Evolutionary conservation across 2,113 vertebrate species (phyloP).

Genomic region (Calonectris borealis): DNA sequence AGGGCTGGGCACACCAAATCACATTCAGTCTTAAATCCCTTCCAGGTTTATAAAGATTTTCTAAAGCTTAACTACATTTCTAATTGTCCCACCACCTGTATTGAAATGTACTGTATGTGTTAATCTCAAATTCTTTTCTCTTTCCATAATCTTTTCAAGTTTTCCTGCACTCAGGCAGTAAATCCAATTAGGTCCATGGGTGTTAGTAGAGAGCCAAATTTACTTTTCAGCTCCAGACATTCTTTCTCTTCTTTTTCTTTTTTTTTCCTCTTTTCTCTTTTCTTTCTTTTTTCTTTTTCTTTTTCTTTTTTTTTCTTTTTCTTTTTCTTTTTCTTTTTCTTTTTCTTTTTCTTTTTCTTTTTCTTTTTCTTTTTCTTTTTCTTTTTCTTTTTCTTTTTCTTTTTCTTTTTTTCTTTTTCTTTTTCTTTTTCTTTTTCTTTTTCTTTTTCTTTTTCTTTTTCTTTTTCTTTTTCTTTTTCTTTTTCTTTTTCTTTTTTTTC

Average conservation of each 20-base stretch:
- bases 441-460: no score
- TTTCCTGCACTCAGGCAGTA: conserved; percentile 61
- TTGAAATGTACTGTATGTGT: conserved; percentile 43
- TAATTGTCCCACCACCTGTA: conserved; percentile 49
- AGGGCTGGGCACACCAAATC: not conserved
- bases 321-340: accelerated
- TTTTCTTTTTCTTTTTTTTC: accelerated
- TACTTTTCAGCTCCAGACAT: not conserved
- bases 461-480: no score
- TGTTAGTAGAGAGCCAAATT: not conserved
- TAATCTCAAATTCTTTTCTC: conserved; percentile 70
- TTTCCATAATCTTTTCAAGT: conserved; percentile 65
- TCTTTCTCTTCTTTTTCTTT: not conserved
- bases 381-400: not conserved
- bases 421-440: no score
- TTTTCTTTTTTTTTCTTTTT: accelerated
- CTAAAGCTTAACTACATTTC: conserved; percentile 50
- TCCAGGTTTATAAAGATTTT: conserved; percentile 53
- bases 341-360: no score
- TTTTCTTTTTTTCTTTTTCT: accelerated
- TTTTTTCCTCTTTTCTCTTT: accelerated
- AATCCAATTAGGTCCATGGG: conserved; percentile 42
- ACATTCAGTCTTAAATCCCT: conserved; percentile 26
- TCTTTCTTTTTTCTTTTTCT: accelerated
- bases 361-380: not conserved